Conservation (phyloP, 2,888 invertebrate genomes). For the Drosophila monieri region DNA sequence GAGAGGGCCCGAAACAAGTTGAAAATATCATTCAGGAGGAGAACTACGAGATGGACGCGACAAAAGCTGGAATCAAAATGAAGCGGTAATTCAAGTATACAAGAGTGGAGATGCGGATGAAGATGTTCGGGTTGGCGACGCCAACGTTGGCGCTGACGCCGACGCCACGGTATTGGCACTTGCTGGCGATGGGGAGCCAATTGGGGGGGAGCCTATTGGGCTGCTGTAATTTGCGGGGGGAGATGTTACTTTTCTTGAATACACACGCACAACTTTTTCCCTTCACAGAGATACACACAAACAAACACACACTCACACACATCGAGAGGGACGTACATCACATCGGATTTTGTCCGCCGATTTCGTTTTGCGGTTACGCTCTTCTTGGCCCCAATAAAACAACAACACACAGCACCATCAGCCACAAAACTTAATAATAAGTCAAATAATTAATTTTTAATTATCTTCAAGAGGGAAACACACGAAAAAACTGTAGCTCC, state of each 20-base stretch:
- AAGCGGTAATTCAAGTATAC: conserved; percentile 80
- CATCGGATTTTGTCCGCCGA: conserved; percentile 48
- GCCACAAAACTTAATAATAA: conserved; percentile 72
- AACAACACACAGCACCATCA: conserved; percentile 36
- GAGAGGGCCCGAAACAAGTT: conserved; percentile 55
- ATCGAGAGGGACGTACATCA: conserved; percentile 50
- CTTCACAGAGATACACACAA: conserved; percentile 51
- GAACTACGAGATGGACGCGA: conserved; percentile 59
- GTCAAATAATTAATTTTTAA: conserved; percentile 74
- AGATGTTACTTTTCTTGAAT: conserved; percentile 73
- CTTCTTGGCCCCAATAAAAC: conserved; percentile 40
- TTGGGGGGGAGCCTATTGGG: conserved; percentile 8
- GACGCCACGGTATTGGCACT: conserved; percentile 55
- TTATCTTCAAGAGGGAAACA: conserved; percentile 72
- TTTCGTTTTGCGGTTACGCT: conserved; percentile 51
- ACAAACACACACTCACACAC: no score
- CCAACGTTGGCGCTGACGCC: conserved; percentile 32
- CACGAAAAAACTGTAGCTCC: conserved; percentile 71
- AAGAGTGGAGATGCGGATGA: conserved; percentile 62
- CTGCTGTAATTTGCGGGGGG: conserved; percentile 26
- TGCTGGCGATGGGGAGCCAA: conserved; percentile 41
- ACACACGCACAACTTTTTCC: conserved; percentile 68
- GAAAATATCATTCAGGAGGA: conserved; percentile 47
- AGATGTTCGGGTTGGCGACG: conserved; percentile 52
- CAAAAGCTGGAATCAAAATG: conserved; percentile 67